phyloP scores from a whole-genome alignment of 2,113 vertebrate genomes.

The Macrotus californicus region DNA sequence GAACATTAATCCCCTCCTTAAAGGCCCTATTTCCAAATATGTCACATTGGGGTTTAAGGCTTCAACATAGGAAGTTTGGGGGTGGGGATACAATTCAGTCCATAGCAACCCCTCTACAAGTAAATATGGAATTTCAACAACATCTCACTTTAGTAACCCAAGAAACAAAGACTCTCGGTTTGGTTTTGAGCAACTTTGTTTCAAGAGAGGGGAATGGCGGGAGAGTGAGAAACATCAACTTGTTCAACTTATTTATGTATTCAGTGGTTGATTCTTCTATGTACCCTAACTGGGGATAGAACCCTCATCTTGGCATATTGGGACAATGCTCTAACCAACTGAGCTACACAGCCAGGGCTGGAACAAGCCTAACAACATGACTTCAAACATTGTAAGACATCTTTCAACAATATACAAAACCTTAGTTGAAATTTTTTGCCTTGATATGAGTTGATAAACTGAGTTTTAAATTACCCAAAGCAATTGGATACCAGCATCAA shows the following conservation, averaged over 20 bases:
- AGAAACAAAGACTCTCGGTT: background rate
- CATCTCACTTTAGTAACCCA: background rate
- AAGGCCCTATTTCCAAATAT: background rate
- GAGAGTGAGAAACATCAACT: too few species aligned
- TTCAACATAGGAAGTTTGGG: background rate
- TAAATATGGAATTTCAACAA: background rate
- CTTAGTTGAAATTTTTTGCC: background rate
- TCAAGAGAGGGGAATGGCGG: too few species aligned
- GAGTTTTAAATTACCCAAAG: background rate
- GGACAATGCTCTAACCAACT: too few species aligned
- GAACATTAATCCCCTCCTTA: background rate
- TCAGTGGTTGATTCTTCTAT: too few species aligned
- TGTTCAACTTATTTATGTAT: too few species aligned
- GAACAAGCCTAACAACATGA: background rate
- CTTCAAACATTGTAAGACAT: background rate
- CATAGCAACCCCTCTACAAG: background rate
- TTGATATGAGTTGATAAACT: background rate
- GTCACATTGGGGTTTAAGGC: background rate
- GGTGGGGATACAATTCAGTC: background rate
- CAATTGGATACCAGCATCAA: background rate
- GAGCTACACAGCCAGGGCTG: too few species aligned
- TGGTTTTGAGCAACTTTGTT: background rate
- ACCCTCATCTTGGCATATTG: too few species aligned
- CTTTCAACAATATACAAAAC: background rate
- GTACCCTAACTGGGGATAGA: too few species aligned